A percentile compares a stretch with the other conserved stretches of the same genome.
phyloP scores from a whole-genome alignment of 1,140 invertebrate genomes.

The Eupristina koningsbergeri region DNA sequence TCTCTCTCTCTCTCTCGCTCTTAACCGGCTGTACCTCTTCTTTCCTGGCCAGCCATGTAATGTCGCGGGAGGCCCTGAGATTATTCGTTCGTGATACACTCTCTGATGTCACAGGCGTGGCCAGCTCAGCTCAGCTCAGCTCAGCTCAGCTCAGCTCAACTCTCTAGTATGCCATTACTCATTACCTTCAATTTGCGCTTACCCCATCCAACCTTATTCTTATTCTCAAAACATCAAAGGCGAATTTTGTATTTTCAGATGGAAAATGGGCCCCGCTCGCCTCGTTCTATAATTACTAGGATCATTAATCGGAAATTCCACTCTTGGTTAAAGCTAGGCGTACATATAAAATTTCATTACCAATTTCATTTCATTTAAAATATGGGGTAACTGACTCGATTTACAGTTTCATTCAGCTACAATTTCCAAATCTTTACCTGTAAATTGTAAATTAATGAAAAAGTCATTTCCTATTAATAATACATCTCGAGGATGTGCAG shows the following conservation, averaged over 20 bases:
- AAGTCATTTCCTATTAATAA: no score
- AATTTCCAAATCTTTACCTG: no score
- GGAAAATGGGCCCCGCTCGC: background rate
- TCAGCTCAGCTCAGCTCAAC: no score
- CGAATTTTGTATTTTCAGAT: background rate
- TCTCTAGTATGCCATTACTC: background rate
- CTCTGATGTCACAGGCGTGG: slow-evolving; percentile 32
- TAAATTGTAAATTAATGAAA: no score
- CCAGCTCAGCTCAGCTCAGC: no score
- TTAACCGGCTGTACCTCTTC: background rate
- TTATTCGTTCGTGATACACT: slow-evolving; percentile 2
- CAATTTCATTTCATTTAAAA: no score
- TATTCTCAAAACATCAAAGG: slow-evolving; percentile 7
- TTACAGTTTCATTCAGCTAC: no score
- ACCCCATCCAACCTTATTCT: background rate
- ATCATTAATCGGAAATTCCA: no score
- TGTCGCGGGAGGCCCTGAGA: slow-evolving; percentile 32
- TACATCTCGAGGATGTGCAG: no score
- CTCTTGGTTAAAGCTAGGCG: no score
- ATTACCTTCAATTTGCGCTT: slow-evolving; percentile 4
- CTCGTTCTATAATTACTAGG: background rate
- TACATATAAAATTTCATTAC: no score
- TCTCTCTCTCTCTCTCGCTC: slow-evolving; percentile 2
- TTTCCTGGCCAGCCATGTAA: background rate
- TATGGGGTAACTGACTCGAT: no score